Percentiles rank a stretch among this genome's conserved stretches.
Evolutionary conservation across 2,797 vertebrate genomes (phyloP).

Genomic region (Gymnoscopelus braueri): DNA sequence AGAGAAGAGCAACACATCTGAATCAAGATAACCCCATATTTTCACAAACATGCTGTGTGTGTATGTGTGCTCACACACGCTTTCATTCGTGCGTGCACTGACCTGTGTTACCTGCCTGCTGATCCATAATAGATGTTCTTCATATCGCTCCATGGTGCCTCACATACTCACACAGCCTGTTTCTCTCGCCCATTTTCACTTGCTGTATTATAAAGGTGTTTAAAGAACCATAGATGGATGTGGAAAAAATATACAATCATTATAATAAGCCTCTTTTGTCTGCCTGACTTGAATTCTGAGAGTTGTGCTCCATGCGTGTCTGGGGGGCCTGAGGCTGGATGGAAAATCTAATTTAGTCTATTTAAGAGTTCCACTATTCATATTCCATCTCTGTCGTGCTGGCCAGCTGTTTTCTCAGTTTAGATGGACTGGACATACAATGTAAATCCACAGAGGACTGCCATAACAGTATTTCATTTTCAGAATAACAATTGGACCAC

Average conservation of each 20-base stretch:
- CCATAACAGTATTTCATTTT: slow-evolving; percentile 46
- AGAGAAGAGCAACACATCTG: not conserved
- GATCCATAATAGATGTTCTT: slow-evolving; percentile 51
- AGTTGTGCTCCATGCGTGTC: slow-evolving; percentile 23
- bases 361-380: slow-evolving; percentile 61
- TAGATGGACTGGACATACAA: slow-evolving; percentile 38
- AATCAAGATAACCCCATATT: not conserved
- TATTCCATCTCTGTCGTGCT: slow-evolving; percentile 5
- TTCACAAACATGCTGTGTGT: too few relatives aligned
- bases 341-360: slow-evolving; percentile 47
- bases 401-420: slow-evolving; percentile 21
- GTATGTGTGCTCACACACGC: too few relatives aligned
- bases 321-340: slow-evolving; percentile 31
- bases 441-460: slow-evolving; percentile 52
- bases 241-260: slow-evolving; percentile 48
- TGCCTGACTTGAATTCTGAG: slow-evolving; percentile 11
- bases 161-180: not conserved
- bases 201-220: slow-evolving; percentile 47
- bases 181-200: too few relatives aligned
- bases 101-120: slow-evolving; percentile 3
- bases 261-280: not conserved
- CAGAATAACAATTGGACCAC: slow-evolving; percentile 51
- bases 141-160: slow-evolving; percentile 42
- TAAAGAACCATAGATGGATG: slow-evolving; percentile 62
- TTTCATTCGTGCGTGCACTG: too few relatives aligned